A percentile compares a stretch with the other conserved stretches of the same genome.
phyloP scores from a whole-genome alignment of 1,140 invertebrate genomes.

The Glossosoma conforme region DNA sequence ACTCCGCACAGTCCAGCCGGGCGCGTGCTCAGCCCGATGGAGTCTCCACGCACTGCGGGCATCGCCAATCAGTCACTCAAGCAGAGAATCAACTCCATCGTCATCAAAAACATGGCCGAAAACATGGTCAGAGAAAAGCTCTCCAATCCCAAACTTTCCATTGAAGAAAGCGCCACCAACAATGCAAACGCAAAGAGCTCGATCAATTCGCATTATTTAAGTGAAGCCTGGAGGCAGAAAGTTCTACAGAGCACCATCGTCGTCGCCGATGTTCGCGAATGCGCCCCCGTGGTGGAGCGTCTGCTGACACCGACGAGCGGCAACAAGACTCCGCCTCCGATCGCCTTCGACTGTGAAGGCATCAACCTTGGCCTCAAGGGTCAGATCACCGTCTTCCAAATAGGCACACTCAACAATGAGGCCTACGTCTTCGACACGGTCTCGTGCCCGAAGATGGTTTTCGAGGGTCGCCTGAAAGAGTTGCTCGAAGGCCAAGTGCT shows the following conservation, averaged over 20 bases:
- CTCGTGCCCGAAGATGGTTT: constrained; percentile 74
- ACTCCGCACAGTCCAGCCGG: constrained; percentile 42
- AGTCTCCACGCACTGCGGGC: constrained; percentile 44
- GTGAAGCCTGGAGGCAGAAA: constrained; percentile 72
- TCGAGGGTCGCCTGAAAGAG: constrained; percentile 70
- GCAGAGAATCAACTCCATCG: constrained; percentile 79
- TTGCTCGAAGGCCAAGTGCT: constrained; percentile 79
- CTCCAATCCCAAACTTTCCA: constrained; percentile 40
- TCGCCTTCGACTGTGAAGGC: constrained; percentile 87
- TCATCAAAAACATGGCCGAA: constrained; percentile 84
- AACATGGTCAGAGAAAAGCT: constrained; percentile 80
- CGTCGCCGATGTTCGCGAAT: constrained; percentile 71
- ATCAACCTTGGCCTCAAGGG: constrained; percentile 84
- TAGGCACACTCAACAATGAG: constrained; percentile 73
- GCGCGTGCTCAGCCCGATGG: constrained; percentile 43
- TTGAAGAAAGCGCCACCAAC: constrained; percentile 39
- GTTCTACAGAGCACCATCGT: constrained; percentile 76
- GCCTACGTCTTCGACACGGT: constrained; percentile 88
- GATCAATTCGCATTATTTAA: constrained; percentile 29
- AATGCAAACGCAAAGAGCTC: constrained; percentile 38
- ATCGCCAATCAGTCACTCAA: constrained; percentile 70
- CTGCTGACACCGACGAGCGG: constrained; percentile 60
- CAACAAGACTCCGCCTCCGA: constrained; percentile 51
- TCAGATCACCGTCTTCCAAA: constrained; percentile 79
- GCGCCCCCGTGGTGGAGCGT: constrained; percentile 69